phyloP scores from a whole-genome alignment of 2,888 invertebrate genomes.

The Alentia gelatinosa region DNA sequence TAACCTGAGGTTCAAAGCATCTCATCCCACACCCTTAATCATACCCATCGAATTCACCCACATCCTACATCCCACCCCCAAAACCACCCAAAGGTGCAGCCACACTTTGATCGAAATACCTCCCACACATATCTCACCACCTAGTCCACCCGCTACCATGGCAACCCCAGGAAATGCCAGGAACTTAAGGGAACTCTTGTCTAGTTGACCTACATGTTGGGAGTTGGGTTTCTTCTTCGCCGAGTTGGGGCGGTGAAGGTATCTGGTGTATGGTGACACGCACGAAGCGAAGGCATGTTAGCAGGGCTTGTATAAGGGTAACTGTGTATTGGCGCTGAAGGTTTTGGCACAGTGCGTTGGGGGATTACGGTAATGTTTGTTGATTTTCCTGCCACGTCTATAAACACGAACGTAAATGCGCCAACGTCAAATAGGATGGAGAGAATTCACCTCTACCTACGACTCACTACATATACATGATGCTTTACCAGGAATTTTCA shows the following conservation, averaged over 20 bases:
- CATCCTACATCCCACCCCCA: too few species aligned
- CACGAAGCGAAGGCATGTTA: neutral
- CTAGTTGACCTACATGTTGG: neutral
- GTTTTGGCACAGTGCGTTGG: neutral
- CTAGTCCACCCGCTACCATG: neutral
- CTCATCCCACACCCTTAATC: too few species aligned
- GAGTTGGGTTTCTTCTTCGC: neutral
- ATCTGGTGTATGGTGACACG: neutral
- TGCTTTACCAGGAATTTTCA: too few species aligned
- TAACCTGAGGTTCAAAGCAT: too few species aligned
- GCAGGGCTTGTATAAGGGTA: neutral
- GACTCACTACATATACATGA: too few species aligned
- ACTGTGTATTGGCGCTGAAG: neutral
- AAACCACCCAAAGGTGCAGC: too few species aligned
- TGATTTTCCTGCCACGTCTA: neutral
- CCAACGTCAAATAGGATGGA: too few species aligned
- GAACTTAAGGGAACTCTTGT: neutral
- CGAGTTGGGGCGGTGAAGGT: neutral
- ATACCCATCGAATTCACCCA: too few species aligned
- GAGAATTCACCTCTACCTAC: too few species aligned
- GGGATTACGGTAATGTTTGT: neutral
- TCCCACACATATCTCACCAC: too few species aligned
- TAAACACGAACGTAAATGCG: too few species aligned
- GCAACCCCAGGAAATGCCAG: neutral
- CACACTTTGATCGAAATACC: too few species aligned